phyloP scores from a whole-genome alignment of 2,888 invertebrate species.

The Sisyra nigra region DNA sequence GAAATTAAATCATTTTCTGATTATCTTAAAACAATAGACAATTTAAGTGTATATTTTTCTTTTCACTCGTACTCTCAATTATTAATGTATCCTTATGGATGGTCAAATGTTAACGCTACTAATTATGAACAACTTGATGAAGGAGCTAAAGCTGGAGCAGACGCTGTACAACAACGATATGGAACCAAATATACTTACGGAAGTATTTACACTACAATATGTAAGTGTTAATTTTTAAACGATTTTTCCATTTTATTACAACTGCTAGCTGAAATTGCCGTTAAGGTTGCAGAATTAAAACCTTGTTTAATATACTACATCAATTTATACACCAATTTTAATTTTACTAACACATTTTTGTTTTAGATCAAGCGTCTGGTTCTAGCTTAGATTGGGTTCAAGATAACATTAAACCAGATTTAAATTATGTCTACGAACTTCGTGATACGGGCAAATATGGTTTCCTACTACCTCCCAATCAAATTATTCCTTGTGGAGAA shows the following conservation, averaged over 20 bases:
- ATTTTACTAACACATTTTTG: neutral
- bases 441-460: slow-evolving; percentile 45
- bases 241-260: neutral
- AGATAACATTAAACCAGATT: slow-evolving; percentile 38
- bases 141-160: slow-evolving; percentile 27
- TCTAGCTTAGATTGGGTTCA: slow-evolving; percentile 57
- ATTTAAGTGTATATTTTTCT: slow-evolving; percentile 44
- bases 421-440: slow-evolving; percentile 47
- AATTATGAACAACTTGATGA: slow-evolving; percentile 41
- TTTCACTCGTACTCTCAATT: slow-evolving; percentile 63
- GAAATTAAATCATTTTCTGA: slow-evolving; percentile 38
- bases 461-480: slow-evolving; percentile 45
- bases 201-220: slow-evolving; percentile 30
- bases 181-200: slow-evolving; percentile 12
- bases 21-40: slow-evolving; percentile 33
- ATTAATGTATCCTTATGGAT: slow-evolving; percentile 50
- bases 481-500: slow-evolving; percentile 46
- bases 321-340: neutral
- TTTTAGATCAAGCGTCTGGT: slow-evolving; percentile 41
- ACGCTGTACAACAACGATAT: neutral
- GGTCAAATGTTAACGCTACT: slow-evolving; percentile 28
- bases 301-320: neutral
- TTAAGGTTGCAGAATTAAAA: neutral
- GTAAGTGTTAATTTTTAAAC: slow-evolving; percentile 21
- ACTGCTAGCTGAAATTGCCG: neutral